Evolutionary conservation across 2,113 vertebrate species (phyloP).

Genomic region (Charadrius vociferus): DNA sequence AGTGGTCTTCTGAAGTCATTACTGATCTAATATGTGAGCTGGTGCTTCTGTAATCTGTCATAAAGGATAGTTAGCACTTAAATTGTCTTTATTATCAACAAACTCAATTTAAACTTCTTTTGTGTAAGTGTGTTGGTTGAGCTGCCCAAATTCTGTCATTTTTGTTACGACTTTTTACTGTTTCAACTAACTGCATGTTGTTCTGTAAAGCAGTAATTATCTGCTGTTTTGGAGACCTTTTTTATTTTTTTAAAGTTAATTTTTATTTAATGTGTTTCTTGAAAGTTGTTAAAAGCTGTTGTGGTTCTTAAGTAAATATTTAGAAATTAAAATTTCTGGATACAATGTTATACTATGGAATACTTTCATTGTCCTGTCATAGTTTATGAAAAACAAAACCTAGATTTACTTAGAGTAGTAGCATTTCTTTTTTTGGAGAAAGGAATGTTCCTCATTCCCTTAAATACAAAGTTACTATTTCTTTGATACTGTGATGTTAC

Average conservation of each 20-base stretch:
- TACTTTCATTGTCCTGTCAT: not conserved
- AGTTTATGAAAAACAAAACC: not conserved
- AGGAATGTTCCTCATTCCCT: not conserved
- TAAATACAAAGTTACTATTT: not conserved
- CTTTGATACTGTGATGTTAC: not conserved
- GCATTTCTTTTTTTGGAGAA: not conserved
- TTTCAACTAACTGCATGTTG: not conserved
- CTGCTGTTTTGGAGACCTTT: not conserved
- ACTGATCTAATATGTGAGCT: not conserved
- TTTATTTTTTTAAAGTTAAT: not conserved
- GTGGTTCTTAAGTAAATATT: not conserved
- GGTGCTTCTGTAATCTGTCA: not conserved
- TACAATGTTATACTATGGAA: not conserved
- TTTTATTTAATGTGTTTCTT: not conserved
- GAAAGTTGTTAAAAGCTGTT: not conserved
- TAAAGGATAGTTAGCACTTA: not conserved
- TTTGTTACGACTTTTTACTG: not conserved
- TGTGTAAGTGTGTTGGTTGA: not conserved
- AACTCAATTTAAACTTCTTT: not conserved
- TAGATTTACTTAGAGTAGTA: not conserved
- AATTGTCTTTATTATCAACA: not conserved
- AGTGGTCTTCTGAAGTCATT: not conserved
- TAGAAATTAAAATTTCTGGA: not conserved
- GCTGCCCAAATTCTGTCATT: not conserved
- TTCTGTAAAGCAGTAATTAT: not conserved